These are phyloP conservation scores for Drosophila athabasca DNA, from an alignment of 1,140 invertebrate genomes.

Conservation along the genomic window DNA sequence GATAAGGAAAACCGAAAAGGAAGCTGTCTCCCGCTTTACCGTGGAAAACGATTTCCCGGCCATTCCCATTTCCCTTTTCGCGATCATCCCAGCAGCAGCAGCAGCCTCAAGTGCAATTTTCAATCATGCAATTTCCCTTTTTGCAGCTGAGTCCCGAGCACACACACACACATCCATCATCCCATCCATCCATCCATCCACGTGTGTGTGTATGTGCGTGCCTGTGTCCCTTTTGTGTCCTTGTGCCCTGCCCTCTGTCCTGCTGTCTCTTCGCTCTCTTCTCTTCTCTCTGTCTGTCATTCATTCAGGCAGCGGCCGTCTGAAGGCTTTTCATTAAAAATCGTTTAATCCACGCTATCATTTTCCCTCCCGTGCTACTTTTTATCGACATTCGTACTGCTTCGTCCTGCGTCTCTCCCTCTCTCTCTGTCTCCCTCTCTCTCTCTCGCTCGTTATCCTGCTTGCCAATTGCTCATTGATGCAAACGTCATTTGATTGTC, in stretches of 20 bases:
- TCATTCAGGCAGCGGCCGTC: conserved; percentile 48
- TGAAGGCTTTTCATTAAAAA: conserved; percentile 83
- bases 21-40: too few species aligned
- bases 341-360: conserved; percentile 82
- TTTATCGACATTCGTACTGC: background rate
- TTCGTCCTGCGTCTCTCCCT: background rate
- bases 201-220: conserved; percentile 20
- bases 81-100: conserved; percentile 2
- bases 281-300: conserved; percentile 48
- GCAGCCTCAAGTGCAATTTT: conserved; percentile 73
- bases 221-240: conserved; percentile 4
- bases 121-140: conserved; percentile 77
- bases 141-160: conserved; percentile 53
- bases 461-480: conserved; percentile 80
- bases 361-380: conserved; percentile 44
- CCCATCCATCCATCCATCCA: background rate
- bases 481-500: conserved; percentile 83
- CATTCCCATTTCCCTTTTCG: too few species aligned
- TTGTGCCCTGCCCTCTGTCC: conserved; percentile 6
- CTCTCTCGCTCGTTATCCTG: conserved; percentile 35
- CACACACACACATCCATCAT: background rate
- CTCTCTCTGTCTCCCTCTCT: background rate
- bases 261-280: conserved; percentile 15
- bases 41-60: too few species aligned
- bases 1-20: too few species aligned